Percentiles rank a stretch among this genome's conserved stretches.
phyloP scores from a whole-genome alignment of 2,113 vertebrate genomes.

The Phyllostomus discolor region DNA sequence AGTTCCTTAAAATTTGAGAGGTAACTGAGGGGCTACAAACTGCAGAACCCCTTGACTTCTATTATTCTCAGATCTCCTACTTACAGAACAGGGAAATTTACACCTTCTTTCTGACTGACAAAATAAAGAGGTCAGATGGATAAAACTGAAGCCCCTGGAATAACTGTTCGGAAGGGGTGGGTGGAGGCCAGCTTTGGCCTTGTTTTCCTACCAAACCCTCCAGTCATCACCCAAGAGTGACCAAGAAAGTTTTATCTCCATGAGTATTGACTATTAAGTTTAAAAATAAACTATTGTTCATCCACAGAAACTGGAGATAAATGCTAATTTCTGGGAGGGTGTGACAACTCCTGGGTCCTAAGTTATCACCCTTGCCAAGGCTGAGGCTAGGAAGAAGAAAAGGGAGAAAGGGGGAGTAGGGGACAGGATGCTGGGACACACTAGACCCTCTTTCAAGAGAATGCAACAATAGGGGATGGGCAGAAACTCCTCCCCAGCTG shows the following conservation, averaged over 20 bases:
- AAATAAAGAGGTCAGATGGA: neutral
- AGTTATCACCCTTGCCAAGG: neutral
- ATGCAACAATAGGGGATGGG: accelerated
- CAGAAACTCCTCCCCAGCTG: neutral
- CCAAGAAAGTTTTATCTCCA: slow-evolving; percentile 31
- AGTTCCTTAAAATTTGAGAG: neutral
- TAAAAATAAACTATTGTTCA: slow-evolving; percentile 38
- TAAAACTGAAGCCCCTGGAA: neutral
- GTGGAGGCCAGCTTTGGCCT: accelerated
- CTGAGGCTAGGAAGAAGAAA: neutral
- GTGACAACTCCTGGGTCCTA: slow-evolving; percentile 8
- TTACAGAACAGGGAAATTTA: accelerated
- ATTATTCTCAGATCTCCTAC: neutral
- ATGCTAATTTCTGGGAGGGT: slow-evolving; percentile 22
- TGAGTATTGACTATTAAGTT: slow-evolving; percentile 29
- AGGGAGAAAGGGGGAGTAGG: neutral
- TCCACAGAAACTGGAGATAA: slow-evolving; percentile 39
- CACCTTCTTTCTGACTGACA: neutral
- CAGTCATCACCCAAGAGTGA: neutral
- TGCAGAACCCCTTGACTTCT: neutral
- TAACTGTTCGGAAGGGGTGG: too few relatives aligned
- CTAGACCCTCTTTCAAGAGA: neutral
- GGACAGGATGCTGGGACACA: neutral
- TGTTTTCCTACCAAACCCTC: neutral
- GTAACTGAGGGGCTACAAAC: neutral